These are phyloP conservation scores for Amblyjoppa proteus DNA, from an alignment of 2,888 invertebrate genomes.

Conservation along the genomic window DNA sequence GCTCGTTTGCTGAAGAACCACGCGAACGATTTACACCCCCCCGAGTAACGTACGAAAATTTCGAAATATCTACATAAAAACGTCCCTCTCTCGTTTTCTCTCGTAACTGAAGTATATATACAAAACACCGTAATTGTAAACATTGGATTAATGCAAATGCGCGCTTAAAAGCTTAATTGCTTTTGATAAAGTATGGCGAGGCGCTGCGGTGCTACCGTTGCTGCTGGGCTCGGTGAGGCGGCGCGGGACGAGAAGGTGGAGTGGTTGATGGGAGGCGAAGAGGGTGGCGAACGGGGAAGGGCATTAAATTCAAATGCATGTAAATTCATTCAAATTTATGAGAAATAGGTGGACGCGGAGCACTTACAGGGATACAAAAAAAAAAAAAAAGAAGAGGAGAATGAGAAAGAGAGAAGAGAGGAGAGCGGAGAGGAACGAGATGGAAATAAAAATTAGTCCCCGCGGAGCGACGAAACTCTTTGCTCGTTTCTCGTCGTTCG, in stretches of 20 bases:
- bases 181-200: conserved; percentile 84
- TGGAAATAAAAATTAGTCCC: conserved; percentile 85
- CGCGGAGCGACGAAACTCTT: conserved; percentile 82
- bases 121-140: conserved; percentile 83
- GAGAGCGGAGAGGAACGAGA: conserved; percentile 72
- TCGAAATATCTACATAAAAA: conserved; percentile 49
- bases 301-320: conserved; percentile 85
- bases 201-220: conserved; percentile 17
- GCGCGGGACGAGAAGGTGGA: conserved; percentile 63
- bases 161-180: conserved; percentile 85
- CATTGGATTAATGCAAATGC: conserved; percentile 85
- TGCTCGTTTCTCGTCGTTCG: conserved; percentile 73
- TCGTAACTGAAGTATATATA: conserved; percentile 42
- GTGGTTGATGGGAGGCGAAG: conserved; percentile 62
- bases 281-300: conserved; percentile 69
- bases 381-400: conserved; percentile 37
- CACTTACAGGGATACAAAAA: conserved; percentile 80
- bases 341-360: conserved; percentile 85
- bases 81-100: conserved; percentile 25
- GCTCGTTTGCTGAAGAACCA: conserved; percentile 32
- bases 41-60: conserved; percentile 51
- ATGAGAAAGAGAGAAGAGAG: conserved; percentile 38
- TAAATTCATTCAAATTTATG: conserved; percentile 85
- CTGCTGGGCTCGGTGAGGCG: conserved; percentile 64
- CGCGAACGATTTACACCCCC: conserved; percentile 52